phyloP scores from a whole-genome alignment of 2,797 vertebrate species.

The Calcarius lapponicus region DNA sequence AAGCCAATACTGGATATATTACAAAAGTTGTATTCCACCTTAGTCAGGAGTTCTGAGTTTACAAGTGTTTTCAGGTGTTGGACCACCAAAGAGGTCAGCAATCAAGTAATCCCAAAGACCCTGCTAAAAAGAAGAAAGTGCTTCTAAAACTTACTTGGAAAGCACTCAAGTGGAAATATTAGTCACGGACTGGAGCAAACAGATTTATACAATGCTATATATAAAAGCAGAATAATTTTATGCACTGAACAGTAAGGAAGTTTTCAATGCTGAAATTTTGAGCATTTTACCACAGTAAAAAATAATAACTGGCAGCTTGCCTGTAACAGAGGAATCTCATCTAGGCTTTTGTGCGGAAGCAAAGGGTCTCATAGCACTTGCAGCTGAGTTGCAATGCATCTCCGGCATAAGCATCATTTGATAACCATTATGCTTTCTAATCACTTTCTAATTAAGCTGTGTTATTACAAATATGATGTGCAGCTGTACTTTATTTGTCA shows the following conservation, averaged over 20 bases:
- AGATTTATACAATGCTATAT: background rate
- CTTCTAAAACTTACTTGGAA: background rate
- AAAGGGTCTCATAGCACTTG: constrained; percentile 4
- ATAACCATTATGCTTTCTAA: constrained; percentile 38
- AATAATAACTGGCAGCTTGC: constrained; percentile 15
- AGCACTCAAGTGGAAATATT: background rate
- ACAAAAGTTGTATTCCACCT: background rate
- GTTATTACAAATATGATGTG: background rate
- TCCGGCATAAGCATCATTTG: background rate
- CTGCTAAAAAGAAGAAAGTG: background rate
- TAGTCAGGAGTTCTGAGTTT: background rate
- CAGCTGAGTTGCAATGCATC: background rate
- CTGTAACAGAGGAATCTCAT: background rate
- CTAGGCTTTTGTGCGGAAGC: constrained; percentile 7
- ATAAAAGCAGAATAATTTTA: background rate
- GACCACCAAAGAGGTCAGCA: background rate
- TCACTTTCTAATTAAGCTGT: constrained; percentile 32
- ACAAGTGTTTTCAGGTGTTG: background rate
- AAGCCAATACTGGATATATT: background rate
- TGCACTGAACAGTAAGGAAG: background rate
- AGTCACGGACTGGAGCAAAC: background rate
- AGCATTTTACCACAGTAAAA: background rate
- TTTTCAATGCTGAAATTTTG: background rate
- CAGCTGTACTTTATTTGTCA: constrained; percentile 2
- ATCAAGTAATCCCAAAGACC: background rate